Evolutionary conservation across 2,113 vertebrate species (phyloP).

Genomic region (Laticauda colubrina): DNA sequence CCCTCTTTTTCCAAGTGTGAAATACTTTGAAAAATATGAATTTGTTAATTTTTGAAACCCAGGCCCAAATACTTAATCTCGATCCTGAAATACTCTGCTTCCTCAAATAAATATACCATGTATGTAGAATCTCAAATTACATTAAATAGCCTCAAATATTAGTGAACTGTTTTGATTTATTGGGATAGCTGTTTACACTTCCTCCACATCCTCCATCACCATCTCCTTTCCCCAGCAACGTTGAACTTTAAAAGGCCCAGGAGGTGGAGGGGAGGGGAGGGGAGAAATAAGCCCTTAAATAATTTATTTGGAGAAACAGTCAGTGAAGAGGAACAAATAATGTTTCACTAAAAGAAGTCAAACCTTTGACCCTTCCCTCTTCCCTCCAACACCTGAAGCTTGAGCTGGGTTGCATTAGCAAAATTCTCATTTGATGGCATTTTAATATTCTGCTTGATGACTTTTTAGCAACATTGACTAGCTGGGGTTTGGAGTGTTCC

Average conservation of each 20-base stretch:
- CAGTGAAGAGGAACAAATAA: constrained; percentile 99
- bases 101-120: background rate
- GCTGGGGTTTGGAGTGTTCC: constrained; percentile 95
- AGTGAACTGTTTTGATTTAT: constrained; percentile 24
- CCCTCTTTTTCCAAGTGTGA: background rate
- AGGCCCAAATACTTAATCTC: background rate
- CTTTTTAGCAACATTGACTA: constrained; percentile 99
- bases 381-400: constrained; percentile 90
- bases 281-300: constrained; percentile 95
- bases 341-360: constrained; percentile 93
- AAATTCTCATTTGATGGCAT: constrained; percentile 99
- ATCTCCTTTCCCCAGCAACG: constrained; percentile 56
- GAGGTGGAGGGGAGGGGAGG: constrained; percentile 61
- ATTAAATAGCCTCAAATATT: background rate
- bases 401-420: constrained; percentile 95
- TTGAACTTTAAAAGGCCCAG: constrained; percentile 87
- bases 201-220: background rate
- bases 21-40: background rate
- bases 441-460: constrained; percentile 99
- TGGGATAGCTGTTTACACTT: constrained; percentile 45
- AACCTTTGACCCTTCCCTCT: constrained; percentile 83
- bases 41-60: background rate
- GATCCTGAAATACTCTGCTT: background rate
- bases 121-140: background rate
- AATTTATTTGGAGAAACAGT: constrained; percentile 98